Evolutionary conservation across 2,113 vertebrate species (phyloP), one percentile per base, ranked within the genome.

Genomic region (Cyanoramphus novaezelandiae): DNA sequence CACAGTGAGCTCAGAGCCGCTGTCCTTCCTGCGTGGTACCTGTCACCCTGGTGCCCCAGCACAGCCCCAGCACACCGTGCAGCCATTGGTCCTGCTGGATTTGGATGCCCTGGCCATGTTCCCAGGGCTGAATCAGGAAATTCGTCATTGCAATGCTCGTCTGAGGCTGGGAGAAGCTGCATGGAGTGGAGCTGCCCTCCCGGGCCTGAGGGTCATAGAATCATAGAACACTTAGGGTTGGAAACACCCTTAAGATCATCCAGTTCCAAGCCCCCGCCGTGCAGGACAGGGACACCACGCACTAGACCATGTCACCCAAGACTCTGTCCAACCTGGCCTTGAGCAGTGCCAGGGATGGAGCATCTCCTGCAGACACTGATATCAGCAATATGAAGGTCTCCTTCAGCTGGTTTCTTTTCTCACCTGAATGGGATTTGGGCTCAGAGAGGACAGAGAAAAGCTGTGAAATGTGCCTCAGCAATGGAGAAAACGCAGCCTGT

Each of bases 51-150:
- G 8, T 2, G 2, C 35, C 46, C 21, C 0, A 0, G 17, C 28
- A 29, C 7, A 1, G 31, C 29, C 19, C 13, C 21, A 57, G 35
- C 27, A 25, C 68, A 62, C 33, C 2, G 0, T 1, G 2, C 1
- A 3, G 37, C 20, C 67, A 67, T 24, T 1, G 1, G 47, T 52
- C 27, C n/a, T 2, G 1, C 68, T 31, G 15, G 20, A 47, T 21
- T 10, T 4, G 2, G 11, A 13, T 23, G 69, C 15, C 31, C 8
- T 17, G 31, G 27, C 18, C 13, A 1, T 4, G 4, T 46, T 67
- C 68, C 29, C 57, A 63, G 29, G 55, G 50, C 17, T 7, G 3
- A 39, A 64, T 28, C 47, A 49, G 31, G 60, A 84, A 81, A 68
- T 13, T 28, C 13, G 23, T 43, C 5, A 52, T 47, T 65, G 21